Conservation (phyloP, 2,797 vertebrate genomes). For the Anisognathus igniventris region DNA sequence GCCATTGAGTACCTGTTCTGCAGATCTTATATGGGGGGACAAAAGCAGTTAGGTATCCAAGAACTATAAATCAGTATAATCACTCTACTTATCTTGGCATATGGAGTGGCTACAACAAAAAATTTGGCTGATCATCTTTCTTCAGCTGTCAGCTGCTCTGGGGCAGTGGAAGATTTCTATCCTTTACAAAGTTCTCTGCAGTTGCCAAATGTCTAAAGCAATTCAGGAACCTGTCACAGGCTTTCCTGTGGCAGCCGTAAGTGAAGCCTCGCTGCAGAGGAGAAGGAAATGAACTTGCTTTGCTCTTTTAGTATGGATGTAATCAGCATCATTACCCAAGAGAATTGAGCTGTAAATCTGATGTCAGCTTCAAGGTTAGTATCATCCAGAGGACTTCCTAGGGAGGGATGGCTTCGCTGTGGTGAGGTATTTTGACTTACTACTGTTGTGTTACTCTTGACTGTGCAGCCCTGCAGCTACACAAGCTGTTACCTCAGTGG, state of each 20-base stretch:
- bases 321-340: conserved; percentile 50
- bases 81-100: not conserved
- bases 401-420: not conserved
- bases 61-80: conserved; percentile 18
- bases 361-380: conserved; percentile 44
- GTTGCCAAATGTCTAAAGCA: not conserved
- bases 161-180: not conserved
- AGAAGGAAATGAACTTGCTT: conserved; percentile 16
- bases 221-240: conserved; percentile 1
- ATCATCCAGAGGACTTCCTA: not conserved
- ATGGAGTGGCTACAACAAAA: not conserved
- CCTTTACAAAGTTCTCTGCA: conserved; percentile 10
- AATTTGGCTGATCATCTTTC: conserved; percentile 39
- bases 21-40: not conserved
- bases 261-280: not conserved
- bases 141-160: conserved; percentile 10
- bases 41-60: not conserved
- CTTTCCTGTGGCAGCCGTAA: not conserved
- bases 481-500: not conserved
- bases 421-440: not conserved
- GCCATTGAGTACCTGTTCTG: not conserved
- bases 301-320: conserved; percentile 22
- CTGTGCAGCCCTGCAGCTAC: not conserved
- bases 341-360: conserved; percentile 60
- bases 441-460: not conserved